Conservation (phyloP, 2,888 invertebrate genomes). For the Lasioglossum villosulum region DNA sequence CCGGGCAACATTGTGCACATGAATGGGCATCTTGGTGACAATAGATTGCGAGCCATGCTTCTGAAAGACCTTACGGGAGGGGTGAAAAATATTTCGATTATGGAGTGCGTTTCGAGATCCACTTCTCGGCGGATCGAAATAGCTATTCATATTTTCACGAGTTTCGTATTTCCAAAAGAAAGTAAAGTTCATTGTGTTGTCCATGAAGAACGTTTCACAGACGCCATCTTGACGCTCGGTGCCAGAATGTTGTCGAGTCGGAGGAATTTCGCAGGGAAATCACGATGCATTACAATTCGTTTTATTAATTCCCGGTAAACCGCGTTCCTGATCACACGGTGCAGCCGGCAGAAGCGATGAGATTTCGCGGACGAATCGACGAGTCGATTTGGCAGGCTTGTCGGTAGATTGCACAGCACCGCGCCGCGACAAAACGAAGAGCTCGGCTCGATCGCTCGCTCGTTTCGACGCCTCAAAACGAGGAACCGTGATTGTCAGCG, state of each 20-base stretch:
- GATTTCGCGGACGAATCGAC: conserved; percentile 65
- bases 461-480: conserved; percentile 54
- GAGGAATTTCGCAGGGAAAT: conserved; percentile 31
- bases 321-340: conserved; percentile 49
- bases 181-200: not conserved
- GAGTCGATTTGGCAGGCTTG: conserved; percentile 61
- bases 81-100: not conserved
- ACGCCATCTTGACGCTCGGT: not conserved
- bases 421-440: conserved; percentile 48
- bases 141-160: not conserved
- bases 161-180: not conserved
- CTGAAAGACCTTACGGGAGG: not conserved
- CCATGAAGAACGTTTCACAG: not conserved
- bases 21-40: not conserved
- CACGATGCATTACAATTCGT: conserved; percentile 49
- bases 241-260: not conserved
- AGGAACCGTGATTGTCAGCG: conserved; percentile 54
- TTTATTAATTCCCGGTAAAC: conserved; percentile 62
- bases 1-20: not conserved
- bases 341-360: conserved; percentile 55
- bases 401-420: conserved; percentile 48
- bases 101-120: not conserved
- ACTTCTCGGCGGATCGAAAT: not conserved
- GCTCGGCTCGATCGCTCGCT: conserved; percentile 12
- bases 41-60: not conserved